These are phyloP conservation scores for Paradisaea rubra DNA, from an alignment of 2,113 vertebrate species.

Conservation along the genomic window DNA sequence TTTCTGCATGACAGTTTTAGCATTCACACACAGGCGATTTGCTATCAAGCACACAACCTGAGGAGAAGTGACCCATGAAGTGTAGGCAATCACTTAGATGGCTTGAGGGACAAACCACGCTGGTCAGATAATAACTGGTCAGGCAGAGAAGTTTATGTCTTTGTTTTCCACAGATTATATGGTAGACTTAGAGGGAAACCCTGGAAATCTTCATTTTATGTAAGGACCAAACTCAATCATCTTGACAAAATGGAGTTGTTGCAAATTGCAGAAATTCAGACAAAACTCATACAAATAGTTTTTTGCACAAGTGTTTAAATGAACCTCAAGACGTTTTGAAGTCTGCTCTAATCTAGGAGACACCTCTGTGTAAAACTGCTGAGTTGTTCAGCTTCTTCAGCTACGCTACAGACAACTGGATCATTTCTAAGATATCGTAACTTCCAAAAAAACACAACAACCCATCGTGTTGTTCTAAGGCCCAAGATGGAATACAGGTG, in stretches of 20 bases:
- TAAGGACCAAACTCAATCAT: background rate
- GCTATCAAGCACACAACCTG: accelerated
- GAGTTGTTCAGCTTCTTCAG: background rate
- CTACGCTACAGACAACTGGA: background rate
- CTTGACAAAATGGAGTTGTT: background rate
- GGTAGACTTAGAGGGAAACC: background rate
- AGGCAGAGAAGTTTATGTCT: background rate
- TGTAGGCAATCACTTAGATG: background rate
- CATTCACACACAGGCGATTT: background rate
- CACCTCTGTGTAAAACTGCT: background rate
- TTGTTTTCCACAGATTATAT: background rate
- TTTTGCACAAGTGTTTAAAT: background rate
- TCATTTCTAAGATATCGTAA: background rate
- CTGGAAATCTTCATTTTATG: background rate
- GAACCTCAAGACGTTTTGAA: background rate
- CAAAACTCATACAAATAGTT: background rate
- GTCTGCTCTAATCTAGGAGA: background rate
- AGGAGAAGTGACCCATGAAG: background rate
- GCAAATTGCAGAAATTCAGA: background rate
- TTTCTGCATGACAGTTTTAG: background rate
- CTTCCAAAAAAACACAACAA: background rate
- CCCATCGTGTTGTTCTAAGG: background rate
- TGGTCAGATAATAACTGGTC: background rate
- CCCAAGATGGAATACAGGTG: background rate
- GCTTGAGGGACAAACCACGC: background rate